Percentiles rank a stretch among this genome's conserved stretches.
Evolutionary conservation across 2,113 vertebrate genomes (phyloP).

Genomic region (Oreochromis aureus): DNA sequence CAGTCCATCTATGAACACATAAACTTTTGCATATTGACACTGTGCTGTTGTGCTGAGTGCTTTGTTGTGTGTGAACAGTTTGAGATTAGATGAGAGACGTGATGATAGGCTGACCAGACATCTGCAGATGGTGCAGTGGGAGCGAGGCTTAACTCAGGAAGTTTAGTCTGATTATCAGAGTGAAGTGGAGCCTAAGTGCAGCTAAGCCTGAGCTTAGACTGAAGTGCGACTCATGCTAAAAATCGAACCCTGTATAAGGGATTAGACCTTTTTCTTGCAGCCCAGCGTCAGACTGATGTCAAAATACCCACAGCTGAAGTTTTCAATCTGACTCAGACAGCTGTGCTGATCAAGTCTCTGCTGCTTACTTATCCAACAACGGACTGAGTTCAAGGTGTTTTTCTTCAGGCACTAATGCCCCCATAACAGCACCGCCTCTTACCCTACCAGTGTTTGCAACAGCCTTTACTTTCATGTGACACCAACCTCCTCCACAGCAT

Average conservation of each 20-base stretch:
- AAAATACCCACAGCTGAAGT: background rate
- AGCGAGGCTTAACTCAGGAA: background rate
- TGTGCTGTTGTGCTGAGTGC: background rate
- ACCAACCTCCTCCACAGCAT: background rate
- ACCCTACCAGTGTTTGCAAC: background rate
- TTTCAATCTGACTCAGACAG: background rate
- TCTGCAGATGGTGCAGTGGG: background rate
- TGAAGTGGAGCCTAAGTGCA: background rate
- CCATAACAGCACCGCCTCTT: background rate
- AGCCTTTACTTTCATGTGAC: background rate
- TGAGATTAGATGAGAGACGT: background rate
- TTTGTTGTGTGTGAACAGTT: background rate
- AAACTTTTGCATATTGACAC: background rate
- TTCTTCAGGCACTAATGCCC: background rate
- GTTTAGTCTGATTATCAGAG: background rate
- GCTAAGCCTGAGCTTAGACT: background rate
- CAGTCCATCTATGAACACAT: background rate
- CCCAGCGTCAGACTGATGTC: rapidly evolving
- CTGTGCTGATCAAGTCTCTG: background rate
- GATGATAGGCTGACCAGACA: background rate
- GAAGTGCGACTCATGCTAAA: background rate
- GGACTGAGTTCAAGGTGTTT: background rate
- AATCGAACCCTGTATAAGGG: rapidly evolving
- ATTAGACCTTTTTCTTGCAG: background rate
- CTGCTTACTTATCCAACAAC: background rate